These are phyloP conservation scores for Spisula solida DNA, from an alignment of 2,888 invertebrate species.

Conservation along the genomic window DNA sequence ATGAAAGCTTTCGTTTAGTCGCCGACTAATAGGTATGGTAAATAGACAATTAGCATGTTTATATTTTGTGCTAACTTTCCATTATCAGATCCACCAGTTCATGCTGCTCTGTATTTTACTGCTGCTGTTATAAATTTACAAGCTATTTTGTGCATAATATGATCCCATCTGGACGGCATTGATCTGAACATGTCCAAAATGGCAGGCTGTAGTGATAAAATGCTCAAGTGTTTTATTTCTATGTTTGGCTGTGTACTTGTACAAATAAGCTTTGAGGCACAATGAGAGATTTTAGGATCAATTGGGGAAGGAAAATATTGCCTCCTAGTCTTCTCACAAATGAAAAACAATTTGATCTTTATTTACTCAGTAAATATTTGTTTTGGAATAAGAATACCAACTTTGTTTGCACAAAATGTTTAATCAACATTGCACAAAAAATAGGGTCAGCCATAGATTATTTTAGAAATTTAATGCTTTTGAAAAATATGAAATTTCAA, in stretches of 20 bases:
- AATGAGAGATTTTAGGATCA: constrained; percentile 71
- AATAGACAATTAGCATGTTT: constrained; percentile 22
- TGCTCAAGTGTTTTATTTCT: constrained; percentile 56
- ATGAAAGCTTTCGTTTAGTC: background rate
- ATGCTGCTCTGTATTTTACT: background rate
- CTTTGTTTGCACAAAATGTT: constrained; percentile 68
- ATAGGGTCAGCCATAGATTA: constrained; percentile 68
- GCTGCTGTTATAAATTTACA: constrained; percentile 17
- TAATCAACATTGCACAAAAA: constrained; percentile 68
- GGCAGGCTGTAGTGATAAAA: constrained; percentile 52
- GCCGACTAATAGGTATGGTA: background rate
- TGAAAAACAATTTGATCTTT: constrained; percentile 70
- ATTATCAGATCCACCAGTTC: background rate
- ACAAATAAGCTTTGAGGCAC: constrained; percentile 60
- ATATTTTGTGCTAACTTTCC: background rate
- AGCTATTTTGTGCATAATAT: constrained; percentile 41
- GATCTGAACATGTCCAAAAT: constrained; percentile 48
- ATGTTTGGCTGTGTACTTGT: constrained; percentile 55
- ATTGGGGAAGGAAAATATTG: constrained; percentile 70
- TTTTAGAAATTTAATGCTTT: constrained; percentile 71
- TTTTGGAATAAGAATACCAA: constrained; percentile 68
- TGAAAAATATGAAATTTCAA: constrained; percentile 65
- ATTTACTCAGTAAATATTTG: constrained; percentile 71
- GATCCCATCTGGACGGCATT: constrained; percentile 45
- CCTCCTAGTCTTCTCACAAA: constrained; percentile 64